Percentiles rank a stretch among this genome's conserved stretches.
These are phyloP conservation scores for Stegodyphus mimosarum DNA, from an alignment of 1,140 invertebrate species.

Conservation along the genomic window DNA sequence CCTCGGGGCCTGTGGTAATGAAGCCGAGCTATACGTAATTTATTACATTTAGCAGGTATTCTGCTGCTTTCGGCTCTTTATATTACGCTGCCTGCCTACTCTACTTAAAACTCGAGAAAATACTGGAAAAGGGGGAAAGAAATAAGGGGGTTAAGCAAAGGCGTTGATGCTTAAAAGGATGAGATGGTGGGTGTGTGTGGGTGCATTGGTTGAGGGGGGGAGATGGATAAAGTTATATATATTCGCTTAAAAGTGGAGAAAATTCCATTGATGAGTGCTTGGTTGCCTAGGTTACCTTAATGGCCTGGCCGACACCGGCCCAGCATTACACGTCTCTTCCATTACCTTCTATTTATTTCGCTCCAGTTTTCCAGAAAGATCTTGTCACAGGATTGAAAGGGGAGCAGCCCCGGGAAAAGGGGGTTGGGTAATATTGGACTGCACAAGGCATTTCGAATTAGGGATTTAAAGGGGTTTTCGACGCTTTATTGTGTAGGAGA, in stretches of 20 bases:
- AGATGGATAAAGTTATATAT: constrained; percentile 50
- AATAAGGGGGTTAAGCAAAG: constrained; percentile 9
- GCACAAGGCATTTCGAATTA: too few species aligned
- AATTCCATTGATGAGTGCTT: constrained; percentile 39
- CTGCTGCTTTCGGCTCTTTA: constrained; percentile 13
- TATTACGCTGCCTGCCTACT: constrained; percentile 12
- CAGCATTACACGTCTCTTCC: constrained; percentile 55
- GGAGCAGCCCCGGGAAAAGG: not conserved
- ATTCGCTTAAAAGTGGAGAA: constrained; percentile 55
- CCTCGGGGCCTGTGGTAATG: constrained; percentile 17
- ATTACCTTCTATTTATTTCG: constrained; percentile 56
- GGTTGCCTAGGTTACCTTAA: constrained; percentile 54
- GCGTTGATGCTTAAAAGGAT: not conserved
- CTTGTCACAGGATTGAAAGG: constrained; percentile 29
- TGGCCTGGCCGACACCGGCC: constrained; percentile 43
- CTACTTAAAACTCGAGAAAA: constrained; percentile 32
- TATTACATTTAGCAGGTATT: constrained; percentile 39
- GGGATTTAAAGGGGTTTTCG: too few species aligned
- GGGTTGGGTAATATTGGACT: not conserved
- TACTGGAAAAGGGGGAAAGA: too few species aligned
- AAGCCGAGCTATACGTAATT: constrained; percentile 53
- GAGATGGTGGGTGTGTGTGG: not conserved
- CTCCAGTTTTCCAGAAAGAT: constrained; percentile 33
- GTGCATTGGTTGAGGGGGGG: not conserved
- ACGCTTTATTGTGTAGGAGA: too few species aligned